Evolutionary conservation across 2,797 vertebrate species (phyloP), one percentile per base, ranked within the genome.

Genomic region (Rhyacichthys aspro): DNA sequence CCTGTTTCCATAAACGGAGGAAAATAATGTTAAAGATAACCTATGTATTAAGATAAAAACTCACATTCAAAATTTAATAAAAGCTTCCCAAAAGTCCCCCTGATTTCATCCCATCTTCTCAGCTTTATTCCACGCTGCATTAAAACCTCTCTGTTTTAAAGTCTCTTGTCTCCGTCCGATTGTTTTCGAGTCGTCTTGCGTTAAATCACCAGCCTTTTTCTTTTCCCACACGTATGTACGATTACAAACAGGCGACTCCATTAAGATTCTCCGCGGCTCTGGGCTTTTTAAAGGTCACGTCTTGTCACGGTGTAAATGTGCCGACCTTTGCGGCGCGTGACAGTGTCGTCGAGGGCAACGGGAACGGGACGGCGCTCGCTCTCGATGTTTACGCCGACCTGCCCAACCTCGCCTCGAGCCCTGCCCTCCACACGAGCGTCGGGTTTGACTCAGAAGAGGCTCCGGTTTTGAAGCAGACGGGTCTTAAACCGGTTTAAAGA

Each of bases 261-360:
- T 88, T 86, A 89, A 87, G 80, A 90, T 88, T 90, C 88, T 16
- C 10, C 2, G 47, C 56, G 3, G 70, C 71, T 67, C 59, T 32
- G 28, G 67, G 83, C 79, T 81, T 28, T 85, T 78, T 76, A 93
- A 93, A 93, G 92, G 91, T 92, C 88, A 87, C 59, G 74, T 55
- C 85, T 84, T 89, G 86, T 91, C 90, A 89, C 78, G 58, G 84
- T 82, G 85, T 91, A 88, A 91, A 91, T 84, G 87, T 55, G 86
- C 64, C 90, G 91, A 93, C 92, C 92, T 93, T 93, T 93, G 63
- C 34, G 9, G 73, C 79, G 79, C 81, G 84, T 89, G 87, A 91
- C 90, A 84, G 85, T 62, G 65, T 76, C 70, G 85, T 82, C 48
- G 42, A 68, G 68, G 67, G 76, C 59, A 57, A 52, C 47, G 70